Evolutionary conservation across 2,888 invertebrate genomes (phyloP), one percentile per base, ranked within the genome.

Genomic region (Caenorhabditis auriculariae): DNA sequence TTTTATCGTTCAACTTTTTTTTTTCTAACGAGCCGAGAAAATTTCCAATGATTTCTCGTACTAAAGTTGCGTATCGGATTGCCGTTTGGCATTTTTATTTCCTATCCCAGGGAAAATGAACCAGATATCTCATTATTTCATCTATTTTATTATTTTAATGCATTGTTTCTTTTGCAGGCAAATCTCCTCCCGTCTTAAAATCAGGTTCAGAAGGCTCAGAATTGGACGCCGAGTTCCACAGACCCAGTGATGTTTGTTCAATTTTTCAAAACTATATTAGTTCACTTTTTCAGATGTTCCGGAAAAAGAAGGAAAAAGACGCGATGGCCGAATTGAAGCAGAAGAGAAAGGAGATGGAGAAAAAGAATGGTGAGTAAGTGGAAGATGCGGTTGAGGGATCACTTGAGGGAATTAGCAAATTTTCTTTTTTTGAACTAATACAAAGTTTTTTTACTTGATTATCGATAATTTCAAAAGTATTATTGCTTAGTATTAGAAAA

Each of bases 301-400:
- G 66, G 29, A 81, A 79, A 47, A 61, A 71, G 51, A 91, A 92
- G 58, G 87, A 93, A 51, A 90, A 91, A 57, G 91, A 90, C 82
- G 95, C 95, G 0, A 93, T 98, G 89, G 91, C 92, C 37, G 87
- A 90, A 68, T 83, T 98, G 2, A 89, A 92, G 71, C 93, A 93
- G 0, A 88, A 91, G 75, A 83, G 96, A 0, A 94, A 94, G 82
- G 73, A 71, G 32, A 72, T 66, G 44, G 93, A 93, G 52, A 91
- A 91, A 50, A 90, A 89, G 78, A 84, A 88, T 82, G 87, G 58
- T 56, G 46, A 15, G 44, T 27, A 7, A 15, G 19, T 28, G 12
- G 21, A 17, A 17, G 15, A 45, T 15, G 26, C 12, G 19, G 1
- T 12, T 45, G 27, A 12, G 2, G 9, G n/a, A 41, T n/a, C n/a